Evolutionary conservation across 2,113 vertebrate genomes (phyloP).

Genomic region (Callocephalon fimbriatum): DNA sequence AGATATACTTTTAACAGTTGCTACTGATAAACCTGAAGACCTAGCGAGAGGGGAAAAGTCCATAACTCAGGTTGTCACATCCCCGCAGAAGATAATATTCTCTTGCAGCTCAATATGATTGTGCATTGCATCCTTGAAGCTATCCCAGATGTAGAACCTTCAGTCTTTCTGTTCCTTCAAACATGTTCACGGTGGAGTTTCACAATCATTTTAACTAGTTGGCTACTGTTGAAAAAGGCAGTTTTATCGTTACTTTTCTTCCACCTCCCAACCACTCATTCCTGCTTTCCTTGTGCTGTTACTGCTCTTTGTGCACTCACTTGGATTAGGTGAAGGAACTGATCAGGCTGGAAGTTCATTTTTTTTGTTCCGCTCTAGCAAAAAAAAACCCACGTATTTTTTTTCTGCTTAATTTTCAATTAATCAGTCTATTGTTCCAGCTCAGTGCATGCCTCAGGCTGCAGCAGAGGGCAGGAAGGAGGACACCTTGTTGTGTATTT

Average conservation of each 20-base stretch:
- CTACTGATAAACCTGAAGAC: slow-evolving; percentile 21
- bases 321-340: neutral
- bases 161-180: neutral
- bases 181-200: neutral
- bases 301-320: neutral
- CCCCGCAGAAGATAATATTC: neutral
- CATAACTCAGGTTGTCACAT: neutral
- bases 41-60: neutral
- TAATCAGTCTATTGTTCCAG: neutral
- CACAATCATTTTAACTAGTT: neutral
- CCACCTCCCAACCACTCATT: neutral
- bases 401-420: neutral
- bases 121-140: neutral
- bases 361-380: neutral
- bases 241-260: neutral
- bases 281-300: neutral
- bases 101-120: neutral
- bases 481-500: neutral
- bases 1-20: neutral
- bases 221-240: neutral
- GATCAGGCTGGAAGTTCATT: neutral
- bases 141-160: neutral
- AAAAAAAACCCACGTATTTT: too few relatives aligned
- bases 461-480: neutral
- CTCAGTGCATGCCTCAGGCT: neutral